phyloP scores from a whole-genome alignment of 2,797 vertebrate species.

The Vireo griseus region DNA sequence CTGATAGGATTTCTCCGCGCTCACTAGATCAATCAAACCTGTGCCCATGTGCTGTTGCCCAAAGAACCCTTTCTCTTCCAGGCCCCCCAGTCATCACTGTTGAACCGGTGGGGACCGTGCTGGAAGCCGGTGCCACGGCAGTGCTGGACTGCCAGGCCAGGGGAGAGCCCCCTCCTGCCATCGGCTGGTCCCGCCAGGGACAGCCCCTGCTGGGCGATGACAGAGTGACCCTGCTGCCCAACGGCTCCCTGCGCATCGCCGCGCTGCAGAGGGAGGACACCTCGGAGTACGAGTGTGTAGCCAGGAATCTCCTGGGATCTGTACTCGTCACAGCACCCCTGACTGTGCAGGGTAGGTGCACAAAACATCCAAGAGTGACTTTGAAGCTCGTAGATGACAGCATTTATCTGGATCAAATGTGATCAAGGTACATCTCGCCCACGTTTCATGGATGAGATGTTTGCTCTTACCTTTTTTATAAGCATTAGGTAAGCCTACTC shows the following conservation, averaged over 20 bases:
- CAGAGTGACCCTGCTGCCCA: constrained; percentile 77
- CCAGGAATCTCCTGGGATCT: constrained; percentile 89
- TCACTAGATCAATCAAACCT: fast-evolving
- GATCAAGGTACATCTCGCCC: neutral
- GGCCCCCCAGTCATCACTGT: constrained; percentile 84
- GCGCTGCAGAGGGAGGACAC: constrained; percentile 87
- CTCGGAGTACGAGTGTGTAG: constrained; percentile 89
- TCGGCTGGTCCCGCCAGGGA: constrained; percentile 86
- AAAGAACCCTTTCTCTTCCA: constrained; percentile 32
- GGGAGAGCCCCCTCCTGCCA: constrained; percentile 84
- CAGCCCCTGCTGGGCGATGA: constrained; percentile 71
- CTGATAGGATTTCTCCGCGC: neutral
- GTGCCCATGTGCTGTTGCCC: neutral
- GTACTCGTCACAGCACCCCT: constrained; percentile 80
- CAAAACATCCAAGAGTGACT: neutral
- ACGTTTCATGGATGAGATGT: neutral
- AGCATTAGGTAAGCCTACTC: neutral
- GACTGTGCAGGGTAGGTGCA: constrained; percentile 83
- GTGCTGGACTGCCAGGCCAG: constrained; percentile 87
- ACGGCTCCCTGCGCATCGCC: constrained; percentile 83
- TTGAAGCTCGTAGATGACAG: neutral
- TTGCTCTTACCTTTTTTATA: neutral
- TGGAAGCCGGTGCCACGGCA: constrained; percentile 81
- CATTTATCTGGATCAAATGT: neutral
- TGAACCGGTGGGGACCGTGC: constrained; percentile 81